Evolutionary conservation across 2,888 invertebrate species (phyloP).

Genomic region (Andrena bucephala): DNA sequence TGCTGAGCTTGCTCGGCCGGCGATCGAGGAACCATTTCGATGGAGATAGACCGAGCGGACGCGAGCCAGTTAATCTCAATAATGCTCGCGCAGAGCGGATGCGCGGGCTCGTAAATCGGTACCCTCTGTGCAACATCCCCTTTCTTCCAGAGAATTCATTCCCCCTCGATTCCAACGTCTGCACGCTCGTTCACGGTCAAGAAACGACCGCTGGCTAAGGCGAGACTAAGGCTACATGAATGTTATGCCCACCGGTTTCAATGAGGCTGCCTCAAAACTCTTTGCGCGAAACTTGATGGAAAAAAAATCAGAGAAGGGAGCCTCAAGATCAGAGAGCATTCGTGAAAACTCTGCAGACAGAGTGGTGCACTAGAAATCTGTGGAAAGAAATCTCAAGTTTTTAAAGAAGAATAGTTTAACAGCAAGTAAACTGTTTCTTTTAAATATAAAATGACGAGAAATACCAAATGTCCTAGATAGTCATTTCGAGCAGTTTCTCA

Average conservation of each 20-base stretch:
- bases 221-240: slow-evolving; percentile 17
- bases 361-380: too few relatives aligned
- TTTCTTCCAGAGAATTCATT: slow-evolving; percentile 63
- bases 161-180: slow-evolving; percentile 52
- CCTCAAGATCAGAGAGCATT: too few relatives aligned
- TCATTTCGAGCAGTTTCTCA: too few relatives aligned
- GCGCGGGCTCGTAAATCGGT: slow-evolving; percentile 81
- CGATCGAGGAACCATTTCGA: slow-evolving; percentile 78
- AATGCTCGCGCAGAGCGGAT: slow-evolving; percentile 82
- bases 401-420: too few relatives aligned
- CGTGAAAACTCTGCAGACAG: too few relatives aligned
- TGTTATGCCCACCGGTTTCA: neutral
- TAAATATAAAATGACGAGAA: too few relatives aligned
- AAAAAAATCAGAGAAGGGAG: too few relatives aligned
- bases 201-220: slow-evolving; percentile 17
- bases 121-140: slow-evolving; percentile 61
- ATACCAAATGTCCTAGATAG: too few relatives aligned
- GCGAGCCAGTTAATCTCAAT: slow-evolving; percentile 82
- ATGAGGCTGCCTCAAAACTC: too few relatives aligned
- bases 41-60: slow-evolving; percentile 56
- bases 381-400: too few relatives aligned
- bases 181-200: slow-evolving; percentile 24
- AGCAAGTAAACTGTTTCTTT: too few relatives aligned
- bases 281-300: too few relatives aligned
- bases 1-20: slow-evolving; percentile 52